Evolutionary conservation across 2,113 vertebrate species (phyloP), one percentile per base, ranked within the genome.

Genomic region (Apodemus speciosus): DNA sequence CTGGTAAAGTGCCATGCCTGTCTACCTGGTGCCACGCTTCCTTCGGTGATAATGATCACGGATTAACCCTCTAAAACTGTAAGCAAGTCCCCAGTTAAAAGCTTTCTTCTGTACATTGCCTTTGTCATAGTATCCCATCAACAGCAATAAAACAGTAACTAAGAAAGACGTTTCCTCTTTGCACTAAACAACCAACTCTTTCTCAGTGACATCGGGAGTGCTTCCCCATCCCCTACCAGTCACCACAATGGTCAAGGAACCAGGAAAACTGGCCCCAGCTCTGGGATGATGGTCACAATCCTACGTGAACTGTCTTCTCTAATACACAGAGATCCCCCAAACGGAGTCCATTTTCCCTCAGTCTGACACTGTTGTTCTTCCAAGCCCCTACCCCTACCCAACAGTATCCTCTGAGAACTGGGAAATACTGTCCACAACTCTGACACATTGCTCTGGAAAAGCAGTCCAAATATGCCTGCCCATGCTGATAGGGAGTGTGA

Each of bases 401-500:
- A 11, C 0, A 7, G 58, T 1, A 13, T 38, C 35, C 15, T 25
- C 21, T 20, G 32, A 35, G 13, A 69, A 58, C 4, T 20, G n/a
- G 69, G 3, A 2, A 58, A 43, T 16, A 38, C 18, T 9, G 9
- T 27, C 58, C n/a, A 6, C 3, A 27, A 38, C 40, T n/a, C 49
- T 20, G 80, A 30, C 1, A 18, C 13, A 4, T 8, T 4, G 32
- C 62, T 13, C 53, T n/a, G 32, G 77, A 72, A 91, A 56, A 66
- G 5, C 0, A 10, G 8, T 16, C 0, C 4, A 18, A 79, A 69
- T 0, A 38, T 13, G 6, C 21, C 53, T n/a, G 43, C 4, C 35
- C 0, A 0, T 0, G 4, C 21, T 0, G 35, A 40, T 73, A 2
- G 1, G 3, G 56, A 16, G 32, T 3, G 4, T 2, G 3, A 85